Evolutionary conservation across 2,797 vertebrate species (phyloP).

Genomic region (Sebastes goodei): DNA sequence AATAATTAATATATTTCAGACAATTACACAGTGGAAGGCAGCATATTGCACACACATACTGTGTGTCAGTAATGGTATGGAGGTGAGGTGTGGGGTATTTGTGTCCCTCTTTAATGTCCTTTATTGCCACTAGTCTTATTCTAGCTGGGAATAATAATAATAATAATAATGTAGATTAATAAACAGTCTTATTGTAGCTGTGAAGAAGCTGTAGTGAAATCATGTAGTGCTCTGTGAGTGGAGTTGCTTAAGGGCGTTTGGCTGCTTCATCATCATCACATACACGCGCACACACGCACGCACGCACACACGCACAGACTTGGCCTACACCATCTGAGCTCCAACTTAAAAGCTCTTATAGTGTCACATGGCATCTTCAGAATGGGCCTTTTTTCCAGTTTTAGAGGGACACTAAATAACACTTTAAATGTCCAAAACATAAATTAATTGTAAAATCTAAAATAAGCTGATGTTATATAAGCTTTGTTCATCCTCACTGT

Average conservation of each 20-base stretch:
- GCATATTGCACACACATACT: too few relatives aligned
- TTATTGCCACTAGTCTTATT: too few relatives aligned
- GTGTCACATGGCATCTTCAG: conserved; percentile 21
- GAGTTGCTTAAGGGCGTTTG: conserved; percentile 30
- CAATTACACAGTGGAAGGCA: too few relatives aligned
- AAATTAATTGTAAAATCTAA: neutral
- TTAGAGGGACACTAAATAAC: neutral
- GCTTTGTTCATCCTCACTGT: neutral
- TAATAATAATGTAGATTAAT: too few relatives aligned
- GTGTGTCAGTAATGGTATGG: too few relatives aligned
- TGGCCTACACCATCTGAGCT: conserved; percentile 61
- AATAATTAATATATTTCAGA: too few relatives aligned
- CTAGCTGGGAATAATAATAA: too few relatives aligned
- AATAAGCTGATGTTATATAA: neutral
- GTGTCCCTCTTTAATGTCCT: too few relatives aligned
- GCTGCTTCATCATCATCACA: conserved; percentile 43
- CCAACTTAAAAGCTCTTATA: conserved; percentile 29
- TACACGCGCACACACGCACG: neutral
- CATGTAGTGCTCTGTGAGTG: neutral
- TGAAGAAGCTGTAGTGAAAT: too few relatives aligned
- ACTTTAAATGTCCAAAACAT: neutral
- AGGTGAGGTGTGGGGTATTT: too few relatives aligned
- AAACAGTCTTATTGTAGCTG: too few relatives aligned
- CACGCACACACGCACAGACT: conserved; percentile 29
- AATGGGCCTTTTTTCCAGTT: neutral